Conservation (phyloP, 2,797 vertebrate species). For the Spinus olivaceus region DNA sequence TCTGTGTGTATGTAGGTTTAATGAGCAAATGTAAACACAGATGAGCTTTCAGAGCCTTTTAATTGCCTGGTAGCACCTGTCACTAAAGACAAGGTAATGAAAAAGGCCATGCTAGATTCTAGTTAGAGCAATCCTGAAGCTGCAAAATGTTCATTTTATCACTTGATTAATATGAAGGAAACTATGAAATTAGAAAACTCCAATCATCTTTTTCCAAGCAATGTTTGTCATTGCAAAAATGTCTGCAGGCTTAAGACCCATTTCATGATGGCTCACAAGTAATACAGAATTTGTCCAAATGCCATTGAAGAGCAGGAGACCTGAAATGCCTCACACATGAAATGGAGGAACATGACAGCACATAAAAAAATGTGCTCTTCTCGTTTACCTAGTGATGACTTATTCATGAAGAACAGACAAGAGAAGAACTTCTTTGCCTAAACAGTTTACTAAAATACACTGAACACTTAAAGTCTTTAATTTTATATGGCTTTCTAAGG, state of each 20-base stretch:
- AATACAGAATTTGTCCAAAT: background rate
- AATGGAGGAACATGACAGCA: background rate
- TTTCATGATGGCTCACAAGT: background rate
- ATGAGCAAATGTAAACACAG: background rate
- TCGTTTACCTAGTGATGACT: background rate
- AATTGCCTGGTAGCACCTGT: background rate
- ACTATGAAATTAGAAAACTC: background rate
- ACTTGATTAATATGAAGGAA: background rate
- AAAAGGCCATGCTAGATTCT: background rate
- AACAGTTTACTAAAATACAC: background rate
- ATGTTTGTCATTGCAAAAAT: background rate
- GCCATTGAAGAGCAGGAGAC: background rate
- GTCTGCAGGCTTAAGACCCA: background rate
- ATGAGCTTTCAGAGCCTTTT: background rate
- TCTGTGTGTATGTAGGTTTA: background rate
- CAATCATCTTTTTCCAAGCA: background rate
- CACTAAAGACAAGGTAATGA: background rate
- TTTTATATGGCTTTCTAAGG: background rate
- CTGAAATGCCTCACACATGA: background rate
- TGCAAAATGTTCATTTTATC: background rate
- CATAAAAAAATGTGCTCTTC: background rate
- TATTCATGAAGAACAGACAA: background rate
- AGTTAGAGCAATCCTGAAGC: background rate
- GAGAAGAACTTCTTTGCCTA: background rate
- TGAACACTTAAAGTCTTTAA: background rate